phyloP scores from a whole-genome alignment of 2,888 invertebrate species.

The Lasioglossum oenotherae region DNA sequence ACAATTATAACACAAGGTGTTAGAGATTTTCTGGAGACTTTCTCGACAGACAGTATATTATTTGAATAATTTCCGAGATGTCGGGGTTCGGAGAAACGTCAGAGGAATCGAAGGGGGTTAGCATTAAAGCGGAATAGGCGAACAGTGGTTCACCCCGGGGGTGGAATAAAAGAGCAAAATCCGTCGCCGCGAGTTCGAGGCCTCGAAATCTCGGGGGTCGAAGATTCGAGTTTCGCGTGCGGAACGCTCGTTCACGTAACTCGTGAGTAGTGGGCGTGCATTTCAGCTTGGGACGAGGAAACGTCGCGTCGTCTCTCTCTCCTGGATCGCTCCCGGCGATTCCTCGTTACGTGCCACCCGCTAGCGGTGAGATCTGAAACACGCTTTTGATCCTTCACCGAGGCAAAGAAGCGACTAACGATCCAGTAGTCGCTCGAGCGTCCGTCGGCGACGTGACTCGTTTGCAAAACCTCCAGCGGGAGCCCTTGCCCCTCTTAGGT shows the following conservation, averaged over 20 bases:
- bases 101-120: background rate
- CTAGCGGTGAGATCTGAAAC: constrained; percentile 59
- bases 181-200: background rate
- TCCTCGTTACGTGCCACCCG: constrained; percentile 61
- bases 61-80: background rate
- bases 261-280: constrained; percentile 52
- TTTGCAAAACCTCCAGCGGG: constrained; percentile 42
- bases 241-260: constrained; percentile 48
- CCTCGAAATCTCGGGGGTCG: constrained; percentile 1
- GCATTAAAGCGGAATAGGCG: background rate
- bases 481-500: constrained; percentile 19
- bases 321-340: constrained; percentile 58
- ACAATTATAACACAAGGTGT: background rate
- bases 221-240: constrained; percentile 59
- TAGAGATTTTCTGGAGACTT: background rate
- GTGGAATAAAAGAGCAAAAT: constrained; percentile 5
- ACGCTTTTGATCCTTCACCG: constrained; percentile 52
- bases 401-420: constrained; percentile 58
- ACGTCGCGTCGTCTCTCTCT: constrained; percentile 21
- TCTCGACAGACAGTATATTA: background rate
- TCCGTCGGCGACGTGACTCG: constrained; percentile 57
- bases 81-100: background rate
- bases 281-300: constrained; percentile 45
- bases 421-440: constrained; percentile 48
- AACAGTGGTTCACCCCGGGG: background rate